Evolutionary conservation across 2,797 vertebrate species (phyloP).

Genomic region (Gallinago solitaria): DNA sequence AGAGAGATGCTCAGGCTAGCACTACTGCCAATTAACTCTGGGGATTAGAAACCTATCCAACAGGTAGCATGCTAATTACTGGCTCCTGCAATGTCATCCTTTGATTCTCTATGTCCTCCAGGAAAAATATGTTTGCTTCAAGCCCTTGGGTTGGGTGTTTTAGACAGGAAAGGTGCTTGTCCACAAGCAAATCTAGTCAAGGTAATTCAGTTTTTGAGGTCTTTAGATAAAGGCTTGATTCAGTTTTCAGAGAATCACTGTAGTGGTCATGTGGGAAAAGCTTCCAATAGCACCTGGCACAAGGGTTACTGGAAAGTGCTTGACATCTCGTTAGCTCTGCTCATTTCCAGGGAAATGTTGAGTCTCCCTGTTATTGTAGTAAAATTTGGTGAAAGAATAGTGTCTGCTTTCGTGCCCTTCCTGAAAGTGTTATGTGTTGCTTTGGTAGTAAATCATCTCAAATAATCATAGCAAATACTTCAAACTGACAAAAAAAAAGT

Average conservation of each 20-base stretch:
- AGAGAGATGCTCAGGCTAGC: background rate
- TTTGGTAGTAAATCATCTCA: background rate
- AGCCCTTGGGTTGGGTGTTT: background rate
- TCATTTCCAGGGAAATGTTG: conserved; percentile 24
- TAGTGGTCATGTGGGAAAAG: background rate
- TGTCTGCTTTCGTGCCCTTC: background rate
- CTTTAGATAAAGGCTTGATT: background rate
- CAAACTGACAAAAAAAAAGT: background rate
- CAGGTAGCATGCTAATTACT: background rate
- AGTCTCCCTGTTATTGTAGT: conserved; percentile 8
- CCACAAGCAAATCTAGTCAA: background rate
- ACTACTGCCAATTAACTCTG: background rate
- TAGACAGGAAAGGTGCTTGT: background rate
- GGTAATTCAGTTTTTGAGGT: background rate
- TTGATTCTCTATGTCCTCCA: background rate
- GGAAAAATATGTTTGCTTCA: background rate
- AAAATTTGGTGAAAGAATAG: background rate
- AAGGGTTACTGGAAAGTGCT: background rate
- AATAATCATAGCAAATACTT: background rate
- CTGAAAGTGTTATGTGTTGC: background rate
- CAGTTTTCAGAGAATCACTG: background rate
- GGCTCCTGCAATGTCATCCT: background rate
- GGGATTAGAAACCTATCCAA: background rate
- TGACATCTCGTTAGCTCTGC: background rate
- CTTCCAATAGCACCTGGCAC: background rate